Percentiles rank a stretch among this genome's conserved stretches.
Conservation (phyloP, 1,140 invertebrate genomes). For the Sycophila sp. region DNA sequence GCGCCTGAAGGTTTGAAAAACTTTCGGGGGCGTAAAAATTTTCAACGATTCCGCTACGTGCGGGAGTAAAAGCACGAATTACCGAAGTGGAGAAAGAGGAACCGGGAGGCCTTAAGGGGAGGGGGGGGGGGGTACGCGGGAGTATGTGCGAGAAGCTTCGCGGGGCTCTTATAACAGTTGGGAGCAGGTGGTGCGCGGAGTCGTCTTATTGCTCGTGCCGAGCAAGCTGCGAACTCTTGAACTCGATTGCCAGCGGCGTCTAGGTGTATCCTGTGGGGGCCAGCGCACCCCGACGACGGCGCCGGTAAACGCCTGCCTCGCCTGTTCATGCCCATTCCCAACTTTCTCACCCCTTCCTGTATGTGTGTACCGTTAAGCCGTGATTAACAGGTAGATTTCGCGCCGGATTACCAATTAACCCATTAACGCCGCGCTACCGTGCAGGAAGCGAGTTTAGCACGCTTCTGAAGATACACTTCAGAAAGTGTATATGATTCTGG, state of each 20-base stretch:
- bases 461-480: too few relatives aligned
- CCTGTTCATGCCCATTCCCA: background rate
- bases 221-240: constrained; percentile 33
- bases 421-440: background rate
- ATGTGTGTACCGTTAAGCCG: constrained; percentile 10
- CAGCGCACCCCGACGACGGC: background rate
- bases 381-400: constrained; percentile 19
- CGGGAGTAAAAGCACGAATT: too few relatives aligned
- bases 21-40: too few relatives aligned
- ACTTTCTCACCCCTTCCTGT: constrained; percentile 25
- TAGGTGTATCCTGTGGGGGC: background rate
- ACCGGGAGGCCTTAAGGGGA: background rate
- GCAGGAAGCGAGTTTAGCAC: too few relatives aligned
- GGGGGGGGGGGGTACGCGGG: background rate
- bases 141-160: constrained; percentile 9
- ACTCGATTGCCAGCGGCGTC: constrained; percentile 22
- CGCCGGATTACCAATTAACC: constrained; percentile 15
- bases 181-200: constrained; percentile 27
- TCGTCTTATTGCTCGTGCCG: constrained; percentile 33
- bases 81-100: background rate
- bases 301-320: constrained; percentile 5
- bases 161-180: constrained; percentile 27
- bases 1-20: too few relatives aligned
- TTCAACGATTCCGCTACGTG: too few relatives aligned
- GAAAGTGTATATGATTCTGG: too few relatives aligned